Base-by-base conservation (phyloP, 2,888 invertebrate species). In the Aphidoletes aphidimyza region DNA sequence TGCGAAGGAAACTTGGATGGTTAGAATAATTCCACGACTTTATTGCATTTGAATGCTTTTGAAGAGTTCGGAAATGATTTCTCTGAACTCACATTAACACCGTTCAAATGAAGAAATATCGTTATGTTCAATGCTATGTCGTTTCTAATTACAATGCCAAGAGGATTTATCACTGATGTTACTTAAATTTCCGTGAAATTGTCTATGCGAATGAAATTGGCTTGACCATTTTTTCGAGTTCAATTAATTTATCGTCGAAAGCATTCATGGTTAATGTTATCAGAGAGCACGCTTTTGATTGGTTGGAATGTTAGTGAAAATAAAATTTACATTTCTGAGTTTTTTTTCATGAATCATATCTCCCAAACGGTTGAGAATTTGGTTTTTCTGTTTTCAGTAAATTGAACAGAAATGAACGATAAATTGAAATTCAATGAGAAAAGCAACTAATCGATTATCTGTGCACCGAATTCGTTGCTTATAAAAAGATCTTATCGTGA, bases 191-290 rank as follows among this genome's bases (percentile, higher is more conserved):
- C 81, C 1, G 81, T 81, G 9, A 6, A 37, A 37, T 81, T 81
- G 36, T 81, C 9, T 8, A 81, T 37, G 19, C 22, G 81, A 19
- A 84, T 36, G 36, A 54, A 49, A 45, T 84, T 84, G 69, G 9
- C 19, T 85, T 85, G 14, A 59, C 37, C 19, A 85, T 84, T 42
- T 84, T 85, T 42, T 84, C 85, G 11, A 89, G 85, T 85, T 88
- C 88, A 19, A 90, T 88, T 0, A 88, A 86, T 84, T 89, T 87
- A 86, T 90, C 90, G 85, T 90, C 90, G 69, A 90, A 90, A 2
- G 89, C 89, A 84, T 89, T 90, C 14, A 90, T 86, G 88, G 88
- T 88, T 81, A 89, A 89, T 85, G 89, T 88, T 47, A 90, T 90
- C 9, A 90, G 88, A 14, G 90, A 89, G 84, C 90, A 90, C 69